phyloP scores from a whole-genome alignment of 2,113 vertebrate species.

The Malurus alboscapulatus region DNA sequence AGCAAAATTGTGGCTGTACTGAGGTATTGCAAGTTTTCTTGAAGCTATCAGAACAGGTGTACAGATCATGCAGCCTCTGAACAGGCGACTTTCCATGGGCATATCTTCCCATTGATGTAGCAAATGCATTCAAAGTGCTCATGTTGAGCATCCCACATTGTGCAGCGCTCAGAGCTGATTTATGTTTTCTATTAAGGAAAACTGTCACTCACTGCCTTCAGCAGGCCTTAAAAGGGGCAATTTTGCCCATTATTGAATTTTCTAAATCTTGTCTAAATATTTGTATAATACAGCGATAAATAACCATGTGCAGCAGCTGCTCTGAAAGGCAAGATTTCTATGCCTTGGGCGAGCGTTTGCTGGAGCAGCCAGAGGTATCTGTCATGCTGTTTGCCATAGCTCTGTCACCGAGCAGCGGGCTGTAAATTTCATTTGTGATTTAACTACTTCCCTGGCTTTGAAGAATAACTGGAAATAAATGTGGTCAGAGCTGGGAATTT shows the following conservation, averaged over 20 bases:
- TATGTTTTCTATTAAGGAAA: slow-evolving; percentile 52
- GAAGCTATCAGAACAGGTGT: not conserved
- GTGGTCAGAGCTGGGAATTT: not conserved
- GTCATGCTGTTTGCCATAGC: slow-evolving; percentile 26
- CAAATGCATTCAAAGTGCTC: slow-evolving; percentile 32
- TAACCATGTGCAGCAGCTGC: slow-evolving; percentile 3
- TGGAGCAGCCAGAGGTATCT: not conserved
- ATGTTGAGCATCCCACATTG: slow-evolving; percentile 6
- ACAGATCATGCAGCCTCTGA: not conserved
- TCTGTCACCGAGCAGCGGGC: not conserved
- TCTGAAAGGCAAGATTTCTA: slow-evolving; percentile 24
- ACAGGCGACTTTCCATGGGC: not conserved
- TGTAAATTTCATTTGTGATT: slow-evolving; percentile 52
- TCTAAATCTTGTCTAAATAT: slow-evolving; percentile 64
- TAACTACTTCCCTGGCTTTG: slow-evolving; percentile 23
- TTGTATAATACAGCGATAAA: slow-evolving; percentile 57
- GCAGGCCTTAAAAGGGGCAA: slow-evolving; percentile 20
- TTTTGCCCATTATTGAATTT: slow-evolving; percentile 57
- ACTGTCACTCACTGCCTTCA: slow-evolving; percentile 50
- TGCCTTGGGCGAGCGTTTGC: slow-evolving; percentile 24
- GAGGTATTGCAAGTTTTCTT: not conserved
- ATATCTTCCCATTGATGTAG: not conserved
- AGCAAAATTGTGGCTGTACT: not conserved
- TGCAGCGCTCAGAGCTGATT: not conserved
- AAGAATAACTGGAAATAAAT: slow-evolving; percentile 33